Conservation (phyloP, 2,113 vertebrate species). For the Gallinago media region DNA sequence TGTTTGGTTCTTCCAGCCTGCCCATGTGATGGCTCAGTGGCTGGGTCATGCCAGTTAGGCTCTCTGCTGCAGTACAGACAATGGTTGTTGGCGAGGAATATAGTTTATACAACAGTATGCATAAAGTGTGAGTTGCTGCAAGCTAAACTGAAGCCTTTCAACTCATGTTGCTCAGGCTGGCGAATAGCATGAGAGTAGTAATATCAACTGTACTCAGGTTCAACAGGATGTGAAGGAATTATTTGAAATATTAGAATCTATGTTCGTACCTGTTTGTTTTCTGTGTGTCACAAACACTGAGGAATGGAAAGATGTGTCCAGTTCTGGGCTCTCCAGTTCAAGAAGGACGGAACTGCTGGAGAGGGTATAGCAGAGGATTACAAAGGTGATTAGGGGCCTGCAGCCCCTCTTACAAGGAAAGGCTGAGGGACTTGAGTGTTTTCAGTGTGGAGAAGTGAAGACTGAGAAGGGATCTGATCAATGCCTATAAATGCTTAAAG, state of each 20-base stretch:
- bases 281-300: background rate
- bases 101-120: accelerated
- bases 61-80: accelerated
- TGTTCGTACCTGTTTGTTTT: background rate
- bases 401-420: too few species aligned
- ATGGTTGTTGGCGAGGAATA: accelerated
- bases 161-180: accelerated
- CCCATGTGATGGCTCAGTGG: accelerated
- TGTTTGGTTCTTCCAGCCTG: accelerated
- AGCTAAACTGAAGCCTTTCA: background rate
- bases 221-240: background rate
- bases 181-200: accelerated
- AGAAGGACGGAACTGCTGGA: too few species aligned
- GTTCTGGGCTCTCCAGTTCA: too few species aligned
- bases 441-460: too few species aligned
- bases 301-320: background rate
- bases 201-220: accelerated
- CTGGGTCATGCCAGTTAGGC: accelerated
- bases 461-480: too few species aligned
- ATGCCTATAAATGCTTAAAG: too few species aligned
- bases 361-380: too few species aligned
- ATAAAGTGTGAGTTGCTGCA: background rate
- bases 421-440: too few species aligned
- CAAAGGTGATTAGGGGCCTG: too few species aligned
- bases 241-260: background rate